These are phyloP conservation scores for Acleris cristana DNA, from an alignment of 2,888 invertebrate species.

Conservation along the genomic window DNA sequence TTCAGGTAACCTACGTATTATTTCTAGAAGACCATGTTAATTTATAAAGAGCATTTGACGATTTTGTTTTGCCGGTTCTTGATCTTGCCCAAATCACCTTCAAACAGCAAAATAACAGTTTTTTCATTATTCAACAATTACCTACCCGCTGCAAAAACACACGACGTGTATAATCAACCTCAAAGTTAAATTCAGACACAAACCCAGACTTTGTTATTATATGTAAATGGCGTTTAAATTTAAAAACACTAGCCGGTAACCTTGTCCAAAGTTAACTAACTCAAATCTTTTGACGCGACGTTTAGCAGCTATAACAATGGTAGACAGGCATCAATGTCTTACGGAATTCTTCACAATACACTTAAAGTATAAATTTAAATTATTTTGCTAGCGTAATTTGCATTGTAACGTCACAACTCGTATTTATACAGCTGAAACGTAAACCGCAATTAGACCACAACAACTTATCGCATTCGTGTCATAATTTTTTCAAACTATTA, in stretches of 20 bases:
- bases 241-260: constrained; percentile 1
- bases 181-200: not conserved
- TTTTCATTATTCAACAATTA: too few species aligned
- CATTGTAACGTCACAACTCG: constrained; percentile 52
- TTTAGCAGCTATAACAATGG: not conserved
- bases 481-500: constrained; percentile 42
- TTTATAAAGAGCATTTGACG: too few species aligned
- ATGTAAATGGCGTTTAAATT: constrained; percentile 13
- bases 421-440: constrained; percentile 58
- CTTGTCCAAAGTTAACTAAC: constrained; percentile 10
- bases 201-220: not conserved
- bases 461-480: constrained; percentile 55
- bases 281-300: constrained; percentile 3
- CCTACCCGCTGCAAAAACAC: too few species aligned
- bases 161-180: not conserved
- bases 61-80: too few species aligned
- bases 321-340: not conserved
- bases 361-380: constrained; percentile 51
- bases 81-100: too few species aligned
- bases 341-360: constrained; percentile 36
- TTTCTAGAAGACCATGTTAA: too few species aligned
- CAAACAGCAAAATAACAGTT: too few species aligned
- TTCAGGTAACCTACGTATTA: too few species aligned
- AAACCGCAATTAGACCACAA: constrained; percentile 48
- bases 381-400: constrained; percentile 56